A percentile compares a stretch with the other conserved stretches of the same genome.
These are phyloP conservation scores for Strix aluco DNA, from an alignment of 2,113 vertebrate genomes.

Conservation along the genomic window DNA sequence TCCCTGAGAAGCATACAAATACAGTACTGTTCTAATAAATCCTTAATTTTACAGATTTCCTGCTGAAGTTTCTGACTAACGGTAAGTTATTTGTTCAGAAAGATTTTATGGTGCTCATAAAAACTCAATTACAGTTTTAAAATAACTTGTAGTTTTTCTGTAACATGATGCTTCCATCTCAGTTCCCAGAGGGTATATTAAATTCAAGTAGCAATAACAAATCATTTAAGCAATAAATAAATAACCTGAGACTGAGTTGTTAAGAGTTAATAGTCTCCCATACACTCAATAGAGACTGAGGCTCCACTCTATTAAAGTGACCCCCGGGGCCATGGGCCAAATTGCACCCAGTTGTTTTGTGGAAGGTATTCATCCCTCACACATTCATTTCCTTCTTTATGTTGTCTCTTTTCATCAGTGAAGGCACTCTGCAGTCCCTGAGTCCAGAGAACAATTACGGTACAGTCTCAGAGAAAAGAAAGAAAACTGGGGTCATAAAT, in stretches of 20 bases:
- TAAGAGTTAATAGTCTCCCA: slow-evolving; percentile 98
- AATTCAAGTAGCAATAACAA: slow-evolving; percentile 86
- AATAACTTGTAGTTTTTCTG: slow-evolving; percentile 82
- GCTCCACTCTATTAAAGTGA: slow-evolving; percentile 99
- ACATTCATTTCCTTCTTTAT: slow-evolving; percentile 99
- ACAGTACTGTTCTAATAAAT: slow-evolving; percentile 58
- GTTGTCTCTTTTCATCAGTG: slow-evolving; percentile 89
- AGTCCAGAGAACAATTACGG: slow-evolving; percentile 85
- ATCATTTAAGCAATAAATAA: slow-evolving; percentile 92
- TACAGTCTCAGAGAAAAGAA: slow-evolving; percentile 90
- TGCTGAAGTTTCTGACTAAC: slow-evolving; percentile 74
- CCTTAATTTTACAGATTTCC: slow-evolving; percentile 75
- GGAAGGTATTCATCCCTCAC: slow-evolving; percentile 94
- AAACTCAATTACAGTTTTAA: slow-evolving; percentile 83
- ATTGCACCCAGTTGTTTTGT: slow-evolving; percentile 90
- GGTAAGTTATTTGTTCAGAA: slow-evolving; percentile 82
- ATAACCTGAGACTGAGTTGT: slow-evolving; percentile 89
- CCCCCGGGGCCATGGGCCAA: slow-evolving; percentile 91
- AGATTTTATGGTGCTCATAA: slow-evolving; percentile 81
- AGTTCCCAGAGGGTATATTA: slow-evolving; percentile 83
- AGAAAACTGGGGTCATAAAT: slow-evolving; percentile 94
- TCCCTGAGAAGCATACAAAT: slow-evolving; percentile 19
- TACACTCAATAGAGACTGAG: slow-evolving; percentile 96
- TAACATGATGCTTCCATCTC: slow-evolving; percentile 78
- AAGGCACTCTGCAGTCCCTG: slow-evolving; percentile 84